These are phyloP conservation scores for Macroglossus sobrinus DNA, from an alignment of 2,113 vertebrate species.

Conservation along the genomic window DNA sequence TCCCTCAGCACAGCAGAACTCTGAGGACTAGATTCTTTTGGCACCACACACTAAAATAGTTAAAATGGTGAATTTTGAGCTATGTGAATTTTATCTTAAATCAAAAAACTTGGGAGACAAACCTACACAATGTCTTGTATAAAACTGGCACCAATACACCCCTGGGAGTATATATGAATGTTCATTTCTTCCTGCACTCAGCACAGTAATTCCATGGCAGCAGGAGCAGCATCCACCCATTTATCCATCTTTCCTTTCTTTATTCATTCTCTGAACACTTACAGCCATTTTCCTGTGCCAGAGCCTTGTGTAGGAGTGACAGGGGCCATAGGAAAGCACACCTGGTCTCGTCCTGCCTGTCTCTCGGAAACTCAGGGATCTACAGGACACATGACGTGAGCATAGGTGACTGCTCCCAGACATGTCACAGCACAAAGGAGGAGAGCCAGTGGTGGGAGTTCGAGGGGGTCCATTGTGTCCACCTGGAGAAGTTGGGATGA, in stretches of 20 bases:
- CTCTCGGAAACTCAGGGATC: not conserved
- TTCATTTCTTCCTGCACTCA: not conserved
- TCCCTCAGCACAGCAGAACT: not conserved
- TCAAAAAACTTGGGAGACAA: not conserved
- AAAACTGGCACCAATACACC: not conserved
- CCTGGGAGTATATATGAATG: not conserved
- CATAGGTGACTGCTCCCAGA: not conserved
- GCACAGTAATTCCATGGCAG: not conserved
- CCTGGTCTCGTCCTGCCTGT: not conserved
- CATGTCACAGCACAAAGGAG: not conserved
- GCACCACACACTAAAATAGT: not conserved
- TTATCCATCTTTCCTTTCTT: too few species aligned
- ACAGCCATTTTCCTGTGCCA: not conserved
- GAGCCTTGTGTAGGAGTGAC: not conserved
- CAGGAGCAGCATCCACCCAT: not conserved
- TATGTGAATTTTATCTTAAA: not conserved
- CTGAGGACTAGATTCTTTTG: not conserved
- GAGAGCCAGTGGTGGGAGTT: not conserved
- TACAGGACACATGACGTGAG: not conserved
- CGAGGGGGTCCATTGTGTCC: not conserved
- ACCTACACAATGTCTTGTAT: not conserved
- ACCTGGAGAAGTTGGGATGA: not conserved
- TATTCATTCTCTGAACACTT: not conserved
- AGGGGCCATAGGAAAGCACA: not conserved
- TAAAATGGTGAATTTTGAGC: not conserved